Evolutionary conservation across 2,888 invertebrate species (phyloP), one percentile per base, ranked within the genome.

Genomic region (Meteorus colon): DNA sequence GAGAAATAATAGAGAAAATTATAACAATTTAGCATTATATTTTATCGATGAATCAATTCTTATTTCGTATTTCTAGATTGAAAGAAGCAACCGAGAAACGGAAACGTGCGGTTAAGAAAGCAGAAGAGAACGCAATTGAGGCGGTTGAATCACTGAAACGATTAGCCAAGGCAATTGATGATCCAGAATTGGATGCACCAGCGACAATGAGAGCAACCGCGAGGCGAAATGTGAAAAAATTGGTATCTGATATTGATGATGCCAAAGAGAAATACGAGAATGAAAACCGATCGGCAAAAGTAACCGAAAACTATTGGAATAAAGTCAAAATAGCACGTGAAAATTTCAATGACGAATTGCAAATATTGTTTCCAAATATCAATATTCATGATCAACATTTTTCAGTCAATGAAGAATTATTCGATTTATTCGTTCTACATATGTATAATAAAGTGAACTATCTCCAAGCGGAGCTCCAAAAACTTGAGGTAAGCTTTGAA

Each of bases 271-370:
- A 91, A 8, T 93, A 93, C 74, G 92, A 92, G n/a, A 87, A 87
- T 0, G 93, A 93, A 77, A 86, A 91, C 63, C 91, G 92, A 34
- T 90, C 90, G 65, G 91, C 94, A 0, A 92, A 91, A 65, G 90
- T 96, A 0, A 93, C 95, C 24, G 95, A 96, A 79, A 94, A 93
- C 84, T 97, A 96, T 86, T 96, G 96, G 94, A 94, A 93, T 72
- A 94, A 96, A 90, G 96, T 96, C 84, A 91, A 92, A 80, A 87
- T 90, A 48, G 93, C 93, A 0, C 90, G 93, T 4, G 91, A 91
- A 81, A 91, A 92, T 82, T 93, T 94, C 78, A 90, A 92, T 27
- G 92, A 94, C 76, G 94, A 94, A 88, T 90, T 95, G 55, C 92
- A 93, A 86, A 93, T 94, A 72, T 91, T 96, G 60, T 94, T 95